Conservation (phyloP, 2,888 invertebrate species). For the Drosophila hawaiiensis region DNA sequence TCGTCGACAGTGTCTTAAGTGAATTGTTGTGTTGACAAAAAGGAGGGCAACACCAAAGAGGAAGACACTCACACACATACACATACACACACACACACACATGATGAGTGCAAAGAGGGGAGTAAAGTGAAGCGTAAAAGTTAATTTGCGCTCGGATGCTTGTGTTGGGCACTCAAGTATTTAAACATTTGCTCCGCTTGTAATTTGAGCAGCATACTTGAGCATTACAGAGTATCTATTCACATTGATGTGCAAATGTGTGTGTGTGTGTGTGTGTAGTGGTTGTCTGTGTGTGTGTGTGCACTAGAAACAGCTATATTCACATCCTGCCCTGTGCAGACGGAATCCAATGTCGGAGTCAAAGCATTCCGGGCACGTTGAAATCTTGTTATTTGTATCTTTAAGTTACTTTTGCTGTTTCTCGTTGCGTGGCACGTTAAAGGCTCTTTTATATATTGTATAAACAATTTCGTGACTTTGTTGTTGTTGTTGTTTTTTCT, state of each 20-base stretch:
- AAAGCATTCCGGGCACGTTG: constrained; percentile 59
- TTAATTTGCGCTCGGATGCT: constrained; percentile 67
- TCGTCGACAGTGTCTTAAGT: constrained; percentile 61
- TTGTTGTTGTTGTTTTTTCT: constrained; percentile 50
- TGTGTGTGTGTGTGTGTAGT: background rate
- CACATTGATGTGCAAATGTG: constrained; percentile 25
- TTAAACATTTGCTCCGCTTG: constrained; percentile 78
- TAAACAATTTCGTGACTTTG: constrained; percentile 79
- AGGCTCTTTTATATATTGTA: constrained; percentile 75
- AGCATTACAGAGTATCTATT: constrained; percentile 64
- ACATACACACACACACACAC: background rate
- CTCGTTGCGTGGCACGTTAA: constrained; percentile 30
- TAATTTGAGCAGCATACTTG: constrained; percentile 75
- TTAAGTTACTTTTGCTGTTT: constrained; percentile 79
- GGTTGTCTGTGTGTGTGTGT: constrained; percentile 8
- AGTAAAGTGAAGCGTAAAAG: constrained; percentile 58
- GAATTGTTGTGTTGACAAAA: constrained; percentile 80
- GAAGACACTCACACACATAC: background rate
- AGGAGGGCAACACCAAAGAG: constrained; percentile 51
- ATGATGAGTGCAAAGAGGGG: constrained; percentile 30
- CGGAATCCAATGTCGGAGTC: background rate
- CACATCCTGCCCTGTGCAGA: constrained; percentile 13
- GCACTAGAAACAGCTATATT: constrained; percentile 6
- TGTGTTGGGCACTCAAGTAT: constrained; percentile 75
- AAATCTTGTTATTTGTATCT: constrained; percentile 74